Base-by-base conservation (phyloP, 2,888 invertebrate species). In the Cheiracanthium punctorium region DNA sequence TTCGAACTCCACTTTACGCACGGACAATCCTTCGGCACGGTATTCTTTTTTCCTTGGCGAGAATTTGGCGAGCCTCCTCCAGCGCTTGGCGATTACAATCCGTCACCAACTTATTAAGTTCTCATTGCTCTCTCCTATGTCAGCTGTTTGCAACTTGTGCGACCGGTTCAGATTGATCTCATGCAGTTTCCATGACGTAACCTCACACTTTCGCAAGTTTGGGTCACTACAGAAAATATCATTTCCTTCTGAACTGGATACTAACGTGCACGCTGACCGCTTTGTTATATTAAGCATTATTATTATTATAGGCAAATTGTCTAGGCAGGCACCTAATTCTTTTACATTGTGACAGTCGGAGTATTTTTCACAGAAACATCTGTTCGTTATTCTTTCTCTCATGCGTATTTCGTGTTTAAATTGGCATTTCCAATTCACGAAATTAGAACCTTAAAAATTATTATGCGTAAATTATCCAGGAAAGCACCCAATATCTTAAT, bases 141-240 rank as follows among this genome's bases (percentile, higher is more conserved):
- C 82, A 77, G 77, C 77, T 81, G 77, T 71, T 71, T 7, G 65
- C 43, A 74, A 84, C 77, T 72, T 74, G 79, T 74, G 64, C 84
- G 79, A 85, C 84, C 84, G 79, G 84, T 85, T 84, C 72, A 20
- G 24, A 58, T 41, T 28, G 32, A 52, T 30, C 58, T 37, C 58
- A 41, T 33, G 10, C 37, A 71, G 48, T 32, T n/a, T 20, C 32
- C 37, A 33, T 80, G 67, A 72, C 73, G 73, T 80, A 80, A 80
- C 72, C 30, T 32, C 58, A 20, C 71, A 64, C 72, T 80, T 80
- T 80, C 65, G 80, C 65, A 80, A 80, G 80, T 80, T 67, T 80
- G 58, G 72, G 80, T 71, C 71, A 71, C 71, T 71, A 48, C 32
- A 69, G 43, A 77, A 32, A 20, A 37, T 67, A 69, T 48, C 77